A percentile compares a stretch with the other conserved stretches of the same genome.
phyloP scores from a whole-genome alignment of 2,113 vertebrate genomes.

The Alces alces region DNA sequence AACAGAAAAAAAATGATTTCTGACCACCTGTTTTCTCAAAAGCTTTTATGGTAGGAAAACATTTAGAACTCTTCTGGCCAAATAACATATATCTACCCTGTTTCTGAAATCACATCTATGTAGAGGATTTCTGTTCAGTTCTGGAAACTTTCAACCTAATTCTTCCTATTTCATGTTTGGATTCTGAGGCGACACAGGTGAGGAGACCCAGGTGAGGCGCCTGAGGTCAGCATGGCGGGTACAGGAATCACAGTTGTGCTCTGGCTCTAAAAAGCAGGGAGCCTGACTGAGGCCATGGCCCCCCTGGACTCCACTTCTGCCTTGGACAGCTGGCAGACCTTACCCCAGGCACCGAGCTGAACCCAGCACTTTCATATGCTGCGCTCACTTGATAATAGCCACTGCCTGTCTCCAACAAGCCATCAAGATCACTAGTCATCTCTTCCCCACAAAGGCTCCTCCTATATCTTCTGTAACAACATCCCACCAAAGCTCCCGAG shows the following conservation, averaged over 20 bases:
- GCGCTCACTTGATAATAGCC: background rate
- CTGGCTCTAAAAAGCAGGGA: conserved; percentile 16
- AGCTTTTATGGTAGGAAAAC: background rate
- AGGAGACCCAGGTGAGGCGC: background rate
- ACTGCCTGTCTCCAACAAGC: conserved; percentile 3
- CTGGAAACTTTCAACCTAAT: background rate
- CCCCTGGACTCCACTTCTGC: conserved; percentile 2
- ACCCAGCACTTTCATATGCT: background rate
- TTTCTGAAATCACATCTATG: background rate
- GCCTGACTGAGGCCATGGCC: conserved; percentile 45
- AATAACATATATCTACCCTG: background rate
- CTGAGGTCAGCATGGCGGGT: fast-evolving
- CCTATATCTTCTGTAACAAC: background rate
- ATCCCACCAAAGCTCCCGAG: conserved; percentile 24
- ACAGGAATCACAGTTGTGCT: background rate
- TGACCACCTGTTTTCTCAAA: background rate
- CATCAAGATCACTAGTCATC: conserved; percentile 34
- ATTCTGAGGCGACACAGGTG: background rate
- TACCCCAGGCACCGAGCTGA: fast-evolving
- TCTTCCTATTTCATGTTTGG: background rate
- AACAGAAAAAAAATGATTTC: too few species aligned
- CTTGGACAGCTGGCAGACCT: background rate
- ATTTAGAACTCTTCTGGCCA: too few species aligned
- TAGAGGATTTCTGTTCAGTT: background rate
- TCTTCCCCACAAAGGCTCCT: background rate